Base-by-base conservation (phyloP, 23 tunicate species). In the Ciona savignyi region DNA sequence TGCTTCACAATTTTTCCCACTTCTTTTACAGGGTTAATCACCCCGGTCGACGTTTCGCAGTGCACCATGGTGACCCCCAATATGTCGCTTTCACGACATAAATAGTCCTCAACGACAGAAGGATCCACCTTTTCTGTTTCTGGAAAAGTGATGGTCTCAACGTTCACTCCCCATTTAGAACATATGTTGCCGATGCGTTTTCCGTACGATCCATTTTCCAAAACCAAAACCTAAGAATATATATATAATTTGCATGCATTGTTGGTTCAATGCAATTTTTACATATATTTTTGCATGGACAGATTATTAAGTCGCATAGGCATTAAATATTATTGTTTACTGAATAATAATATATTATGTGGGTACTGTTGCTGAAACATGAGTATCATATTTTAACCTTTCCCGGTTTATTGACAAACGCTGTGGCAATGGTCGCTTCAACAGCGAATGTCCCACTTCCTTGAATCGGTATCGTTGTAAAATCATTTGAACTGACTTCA, bases 181-280 rank as follows among this genome's bases (percentile, higher is more conserved):
- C 83, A 68, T 3, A 85, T 51, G 21, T 73, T 74, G 2, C 60
- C 74, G 29, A 85, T 62, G 33, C 83, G 74, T 32, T 67, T 34
- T 23, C 78, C 83, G 79, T 78, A 85, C 26, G 33, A 48, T 27
- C 90, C 90, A 56, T 85, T 85, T n/a, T 78, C 84, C 69, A 85
- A 21, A 1, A 85, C 78, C 27, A 85, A 26, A 24, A 85, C 67
- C 90, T n/a, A n/a, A n/a, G n/a, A n/a, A n/a, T n/a, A n/a, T n/a
- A n/a, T n/a, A n/a, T n/a, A n/a, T n/a, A n/a, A n/a, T n/a, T n/a
- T n/a, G n/a, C n/a, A n/a, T n/a, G n/a, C n/a, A n/a, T n/a, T n/a
- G n/a, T n/a, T n/a, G n/a, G n/a, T n/a, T n/a, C n/a, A n/a, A n/a
- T n/a, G n/a, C n/a, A n/a, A n/a, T n/a, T n/a, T n/a, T n/a, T n/a